Base-by-base conservation (phyloP, 2,113 vertebrate species). In the Lophochroa leadbeateri region DNA sequence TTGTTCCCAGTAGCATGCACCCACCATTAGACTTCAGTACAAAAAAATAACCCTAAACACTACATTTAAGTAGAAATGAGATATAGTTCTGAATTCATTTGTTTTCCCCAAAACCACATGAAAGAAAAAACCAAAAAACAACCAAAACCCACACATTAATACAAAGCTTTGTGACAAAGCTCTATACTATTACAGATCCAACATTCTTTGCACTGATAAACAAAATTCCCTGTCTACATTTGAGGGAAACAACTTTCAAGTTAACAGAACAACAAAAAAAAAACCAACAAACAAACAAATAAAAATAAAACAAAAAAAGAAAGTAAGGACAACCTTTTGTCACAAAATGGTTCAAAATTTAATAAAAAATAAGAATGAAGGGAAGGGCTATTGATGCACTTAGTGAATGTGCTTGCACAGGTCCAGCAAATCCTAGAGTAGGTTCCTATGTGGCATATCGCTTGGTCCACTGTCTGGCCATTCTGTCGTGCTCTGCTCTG, bases 401-500 rank as follows among this genome's bases (percentile, higher is more conserved):
- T 99, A 98, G 99, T 99, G 99, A 99, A 98, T 99, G 99, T 99
- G 99, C 99, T 99, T 99, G 98, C 98, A 99, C 98, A 98, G 98
- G 98, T 98, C 98, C 97, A 97, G 98, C 97, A 96, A 96, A 96
- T 95, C 89, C 68, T 97, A 89, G 83, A 67, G 96, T 58, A 92
- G 97, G 94, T 82, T 96, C 97, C 98, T 98, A 99, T 98, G 99
- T 99, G 97, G 99, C 99, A 12, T 99, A 99, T 97, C 99, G 95
- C 98, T 99, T 99, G 92, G 99, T 99, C 99, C 99, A 99, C 98
- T 99, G 99, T 98, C 99, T 98, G 98, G 99, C 99, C 98, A 99
- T 99, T 96, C 99, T 98, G 98, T 99, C 99, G 86, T 99, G 99
- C 96, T 99, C 99, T 33, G 98, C 99, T 99, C 99, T 99, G 99